A percentile compares a stretch with the other conserved stretches of the same genome.
phyloP scores from a whole-genome alignment of 1,140 invertebrate genomes.

The Aphidius gifuensis region DNA sequence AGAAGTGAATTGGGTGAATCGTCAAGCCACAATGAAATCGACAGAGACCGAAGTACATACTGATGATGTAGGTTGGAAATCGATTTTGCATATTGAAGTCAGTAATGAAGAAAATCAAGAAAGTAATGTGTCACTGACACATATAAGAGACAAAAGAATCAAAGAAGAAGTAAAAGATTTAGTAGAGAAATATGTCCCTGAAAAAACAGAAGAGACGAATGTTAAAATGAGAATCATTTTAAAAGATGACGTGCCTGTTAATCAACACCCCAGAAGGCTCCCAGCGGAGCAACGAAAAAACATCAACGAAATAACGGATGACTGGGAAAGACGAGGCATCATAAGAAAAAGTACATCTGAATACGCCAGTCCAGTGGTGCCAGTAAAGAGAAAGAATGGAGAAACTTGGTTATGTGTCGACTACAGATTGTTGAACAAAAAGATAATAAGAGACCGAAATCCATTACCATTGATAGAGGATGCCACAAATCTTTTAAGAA shows the following conservation, averaged over 20 bases:
- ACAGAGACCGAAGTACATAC: background rate
- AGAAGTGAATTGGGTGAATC: slow-evolving; percentile 8
- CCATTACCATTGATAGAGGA: slow-evolving; percentile 24
- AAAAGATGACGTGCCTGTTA: slow-evolving; percentile 14
- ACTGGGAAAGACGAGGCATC: slow-evolving; percentile 17
- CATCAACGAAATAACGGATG: slow-evolving; percentile 15
- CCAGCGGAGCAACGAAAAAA: slow-evolving; percentile 2
- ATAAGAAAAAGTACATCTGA: slow-evolving; percentile 13
- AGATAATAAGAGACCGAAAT: slow-evolving; percentile 20
- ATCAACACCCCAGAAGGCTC: slow-evolving; percentile 18
- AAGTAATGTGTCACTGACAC: background rate
- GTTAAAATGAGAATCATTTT: slow-evolving; percentile 15
- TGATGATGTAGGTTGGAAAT: background rate
- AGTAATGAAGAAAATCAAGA: background rate
- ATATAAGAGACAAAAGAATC: background rate
- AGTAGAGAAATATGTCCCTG: slow-evolving; percentile 6
- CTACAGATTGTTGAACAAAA: slow-evolving; percentile 22
- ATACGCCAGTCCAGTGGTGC: too few relatives aligned
- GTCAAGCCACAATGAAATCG: background rate
- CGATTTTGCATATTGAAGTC: slow-evolving; percentile 8
- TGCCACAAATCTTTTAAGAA: too few relatives aligned
- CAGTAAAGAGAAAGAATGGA: slow-evolving; percentile 24
- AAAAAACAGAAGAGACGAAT: slow-evolving; percentile 3
- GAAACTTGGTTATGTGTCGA: slow-evolving; percentile 23
- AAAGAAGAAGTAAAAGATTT: slow-evolving; percentile 4